Evolutionary conservation across 2,888 invertebrate genomes (phyloP), one percentile per base, ranked within the genome.

Genomic region (Conomelus anceps): DNA sequence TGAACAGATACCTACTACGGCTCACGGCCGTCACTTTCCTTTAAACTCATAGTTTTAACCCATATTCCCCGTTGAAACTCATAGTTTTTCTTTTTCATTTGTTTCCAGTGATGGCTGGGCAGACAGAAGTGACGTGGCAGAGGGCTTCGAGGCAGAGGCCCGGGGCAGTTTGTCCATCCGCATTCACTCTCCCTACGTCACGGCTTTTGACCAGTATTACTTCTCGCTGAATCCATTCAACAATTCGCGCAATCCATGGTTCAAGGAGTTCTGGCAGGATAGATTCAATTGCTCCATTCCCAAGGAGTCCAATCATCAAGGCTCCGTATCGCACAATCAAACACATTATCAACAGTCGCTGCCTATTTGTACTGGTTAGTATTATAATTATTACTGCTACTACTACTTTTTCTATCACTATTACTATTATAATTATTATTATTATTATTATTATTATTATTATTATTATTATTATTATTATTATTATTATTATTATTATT

Each of bases 41-140:
- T 1, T 11, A 13, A 34, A 34, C 17, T 4, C 13, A 34, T 20
- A 1, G n/a, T n/a, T 85, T 6, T 22, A 13, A 13, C n/a, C 7
- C 1, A 20, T 85, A 20, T 85, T 85, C 11, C 1, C 3, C n/a
- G 3, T 23, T 85, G 11, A 13, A 20, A 86, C 13, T 23, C 4
- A 24, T 11, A 24, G 26, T 22, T 3, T 17, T 41, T 41, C 23
- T 86, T 86, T 86, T 17, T n/a, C 20, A 3, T 89, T 90, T 22
- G n/a, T n/a, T 93, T 92, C 22, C 92, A 96, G 96, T 93, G 97
- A 97, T 93, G 96, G 96, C 89, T 96, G 96, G 96, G 96, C 96
- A 0, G 96, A 96, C 93, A 94, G 96, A 87, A 93, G 94, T 90
- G 97, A 97, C 93, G 96, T 97, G 84, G 96, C 96, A n/a, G 94